phyloP scores from a whole-genome alignment of 2,888 invertebrate genomes.

The Elmis aenea region DNA sequence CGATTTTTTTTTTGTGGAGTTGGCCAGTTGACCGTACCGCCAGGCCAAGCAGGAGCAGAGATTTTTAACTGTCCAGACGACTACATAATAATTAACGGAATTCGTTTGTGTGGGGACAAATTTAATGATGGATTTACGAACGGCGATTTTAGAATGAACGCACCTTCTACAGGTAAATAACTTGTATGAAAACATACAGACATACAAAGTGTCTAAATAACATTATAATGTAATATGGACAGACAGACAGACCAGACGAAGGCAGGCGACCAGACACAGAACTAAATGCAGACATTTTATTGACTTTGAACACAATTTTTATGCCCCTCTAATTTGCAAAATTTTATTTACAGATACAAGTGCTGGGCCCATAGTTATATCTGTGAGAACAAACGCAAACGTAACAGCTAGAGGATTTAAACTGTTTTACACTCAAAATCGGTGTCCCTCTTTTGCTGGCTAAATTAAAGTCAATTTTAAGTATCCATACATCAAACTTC shows the following conservation, averaged over 20 bases:
- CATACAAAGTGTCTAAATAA: background rate
- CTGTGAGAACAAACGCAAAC: conserved; percentile 61
- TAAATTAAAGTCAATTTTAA: background rate
- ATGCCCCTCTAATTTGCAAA: too few relatives aligned
- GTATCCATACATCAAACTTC: background rate
- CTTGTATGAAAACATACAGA: background rate
- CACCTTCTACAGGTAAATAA: conserved; percentile 61
- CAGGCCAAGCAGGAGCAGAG: conserved; percentile 69
- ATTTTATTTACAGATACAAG: conserved; percentile 58
- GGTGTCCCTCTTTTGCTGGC: too few relatives aligned
- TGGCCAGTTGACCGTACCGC: conserved; percentile 58
- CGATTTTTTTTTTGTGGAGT: conserved; percentile 43
- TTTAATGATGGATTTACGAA: conserved; percentile 64
- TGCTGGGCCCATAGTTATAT: conserved; percentile 66
- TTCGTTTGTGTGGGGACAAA: conserved; percentile 67
- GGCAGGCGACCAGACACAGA: too few relatives aligned
- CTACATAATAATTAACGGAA: conserved; percentile 64
- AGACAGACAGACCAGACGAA: too few relatives aligned
- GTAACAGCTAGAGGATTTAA: conserved; percentile 67
- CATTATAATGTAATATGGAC: conserved; percentile 1
- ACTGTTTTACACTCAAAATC: conserved; percentile 63
- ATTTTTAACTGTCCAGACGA: conserved; percentile 72
- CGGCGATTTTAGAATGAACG: conserved; percentile 60
- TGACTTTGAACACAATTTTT: too few relatives aligned
- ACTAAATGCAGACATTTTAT: too few relatives aligned